Percentiles rank a stretch among this genome's conserved stretches.
phyloP scores from a whole-genome alignment of 37 sponge, comb jelly and placozoan species.

The Cladorhizidae sp. region DNA sequence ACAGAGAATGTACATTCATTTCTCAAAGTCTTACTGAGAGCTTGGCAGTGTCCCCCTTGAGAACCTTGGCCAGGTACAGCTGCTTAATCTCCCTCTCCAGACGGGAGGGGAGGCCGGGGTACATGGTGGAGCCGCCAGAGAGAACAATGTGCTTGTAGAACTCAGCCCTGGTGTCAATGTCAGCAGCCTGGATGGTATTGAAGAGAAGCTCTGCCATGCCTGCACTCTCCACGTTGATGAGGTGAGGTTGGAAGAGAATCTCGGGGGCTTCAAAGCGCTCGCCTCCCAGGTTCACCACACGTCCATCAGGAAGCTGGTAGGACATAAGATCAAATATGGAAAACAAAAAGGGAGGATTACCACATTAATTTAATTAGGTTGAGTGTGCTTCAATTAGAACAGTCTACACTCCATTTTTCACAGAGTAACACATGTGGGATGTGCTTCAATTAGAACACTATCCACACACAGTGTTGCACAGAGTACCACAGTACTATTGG shows the following conservation, averaged over 20 bases:
- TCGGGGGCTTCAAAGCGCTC: slow-evolving; percentile 98
- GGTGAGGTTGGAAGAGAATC: slow-evolving; percentile 97
- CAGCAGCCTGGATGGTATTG: slow-evolving; percentile 98
- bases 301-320: slow-evolving; percentile 92
- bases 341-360: too few relatives aligned
- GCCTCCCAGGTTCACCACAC: slow-evolving; percentile 97
- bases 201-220: slow-evolving; percentile 98
- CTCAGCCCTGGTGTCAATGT: slow-evolving; percentile 95
- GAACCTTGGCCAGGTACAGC: slow-evolving; percentile 95
- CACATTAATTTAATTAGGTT: too few relatives aligned
- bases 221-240: slow-evolving; percentile 93
- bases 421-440: too few relatives aligned
- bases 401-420: too few relatives aligned
- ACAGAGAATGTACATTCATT: background rate
- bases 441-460: too few relatives aligned
- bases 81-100: slow-evolving; percentile 99
- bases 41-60: slow-evolving; percentile 90
- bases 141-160: slow-evolving; percentile 99
- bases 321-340: too few relatives aligned
- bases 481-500: too few relatives aligned
- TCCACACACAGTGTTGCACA: too few relatives aligned
- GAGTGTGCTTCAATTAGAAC: too few relatives aligned
- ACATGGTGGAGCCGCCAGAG: slow-evolving; percentile 99
- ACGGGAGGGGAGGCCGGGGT: slow-evolving; percentile 97
- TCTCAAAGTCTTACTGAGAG: slow-evolving; percentile 80